Base-by-base conservation (phyloP, 2,888 invertebrate genomes). In the Caenorhabditis auriculariae region DNA sequence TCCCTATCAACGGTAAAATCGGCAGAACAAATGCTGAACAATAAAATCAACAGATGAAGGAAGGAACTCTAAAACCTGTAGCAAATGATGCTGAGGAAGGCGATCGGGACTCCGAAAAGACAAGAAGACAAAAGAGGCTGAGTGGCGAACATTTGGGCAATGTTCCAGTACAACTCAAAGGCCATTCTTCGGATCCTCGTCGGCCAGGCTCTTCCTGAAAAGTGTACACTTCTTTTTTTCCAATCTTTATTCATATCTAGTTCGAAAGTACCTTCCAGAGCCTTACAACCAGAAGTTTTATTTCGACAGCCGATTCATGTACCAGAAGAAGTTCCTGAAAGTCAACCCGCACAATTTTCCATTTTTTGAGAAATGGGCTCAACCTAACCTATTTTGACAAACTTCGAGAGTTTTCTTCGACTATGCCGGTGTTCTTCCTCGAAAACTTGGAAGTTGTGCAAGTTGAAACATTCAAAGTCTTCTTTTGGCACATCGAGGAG, bases 61-160 rank as follows among this genome's bases (percentile, higher is more conserved):
- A 12, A 12, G 35, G n/a, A 12, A 9, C 35, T 12, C 9, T 12
- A 32, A n/a, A 4, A 64, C 65, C 69, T 92, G 83, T 95, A 96
- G 82, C 92, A 88, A 76, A 98, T 94, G 21, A 96, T 87, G 23
- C 91, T 89, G 21, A 98, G 87, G 82, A 98, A 94, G 32, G 92
- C 91, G 41, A 92, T 85, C 0, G 96, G 96, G 59, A 96, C 86
- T 1, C 95, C 94, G 83, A 98, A 93, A 49, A 98, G 87, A 4
- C 96, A 88, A 28, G 91, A 87, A 4, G 94, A 93, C 60, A 98
- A 85, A 62, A 95, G 90, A 0, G 95, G 93, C 57, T 81, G 81
- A 9, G 78, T 75, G 26, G 73, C 63, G 64, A 81, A 81, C 81
- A 81, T 82, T 41, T 75, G 74, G 23, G 65, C 61, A 15, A 73